A percentile compares a stretch with the other conserved stretches of the same genome.
phyloP scores from a whole-genome alignment of 2,113 vertebrate genomes.

The Equus quagga region DNA sequence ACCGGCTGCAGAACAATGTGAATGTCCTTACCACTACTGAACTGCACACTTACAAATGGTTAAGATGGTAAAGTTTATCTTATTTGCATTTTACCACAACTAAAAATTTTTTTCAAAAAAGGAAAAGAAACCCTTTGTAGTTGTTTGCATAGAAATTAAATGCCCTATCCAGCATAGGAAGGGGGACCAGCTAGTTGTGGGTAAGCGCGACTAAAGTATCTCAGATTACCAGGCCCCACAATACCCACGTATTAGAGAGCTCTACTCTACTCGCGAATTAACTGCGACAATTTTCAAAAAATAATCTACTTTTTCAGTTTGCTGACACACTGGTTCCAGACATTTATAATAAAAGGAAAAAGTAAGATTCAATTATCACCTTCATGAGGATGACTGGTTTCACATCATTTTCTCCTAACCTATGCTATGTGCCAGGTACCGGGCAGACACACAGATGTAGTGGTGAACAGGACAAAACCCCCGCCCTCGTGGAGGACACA shows the following conservation, averaged over 20 bases:
- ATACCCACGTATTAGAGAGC: background rate
- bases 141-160: constrained; percentile 1
- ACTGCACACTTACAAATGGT: background rate
- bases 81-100: background rate
- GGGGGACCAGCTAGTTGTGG: background rate
- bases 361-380: background rate
- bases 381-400: background rate
- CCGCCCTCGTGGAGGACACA: background rate
- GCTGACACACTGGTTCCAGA: background rate
- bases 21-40: background rate
- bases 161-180: background rate
- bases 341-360: background rate
- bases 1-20: background rate
- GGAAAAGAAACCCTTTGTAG: background rate
- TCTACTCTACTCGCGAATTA: background rate
- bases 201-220: background rate
- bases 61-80: background rate
- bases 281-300: background rate
- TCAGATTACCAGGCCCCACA: constrained; percentile 7
- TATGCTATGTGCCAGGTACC: background rate
- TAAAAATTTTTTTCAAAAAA: background rate
- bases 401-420: background rate
- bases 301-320: background rate
- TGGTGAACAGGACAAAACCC: background rate
- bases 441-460: background rate